Percentiles rank a stretch among this genome's conserved stretches.
Evolutionary conservation across 1,140 invertebrate genomes (phyloP).

Genomic region (Drosophila takahashii): DNA sequence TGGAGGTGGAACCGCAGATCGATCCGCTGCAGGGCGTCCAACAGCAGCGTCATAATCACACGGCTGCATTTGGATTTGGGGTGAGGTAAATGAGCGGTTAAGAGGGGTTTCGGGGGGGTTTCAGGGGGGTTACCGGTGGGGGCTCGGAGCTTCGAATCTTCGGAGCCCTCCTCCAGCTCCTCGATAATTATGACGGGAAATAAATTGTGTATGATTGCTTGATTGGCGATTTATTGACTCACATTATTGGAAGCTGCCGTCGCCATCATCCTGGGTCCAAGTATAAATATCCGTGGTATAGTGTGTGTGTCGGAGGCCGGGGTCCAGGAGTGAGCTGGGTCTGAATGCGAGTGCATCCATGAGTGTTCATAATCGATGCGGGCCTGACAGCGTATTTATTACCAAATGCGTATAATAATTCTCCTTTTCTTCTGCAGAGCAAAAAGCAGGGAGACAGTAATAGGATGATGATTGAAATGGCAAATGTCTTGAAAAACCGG

Average conservation of each 20-base stretch:
- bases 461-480: slow-evolving; percentile 68
- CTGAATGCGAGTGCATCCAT: slow-evolving; percentile 67
- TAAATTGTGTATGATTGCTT: slow-evolving; percentile 84
- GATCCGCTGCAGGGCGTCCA: slow-evolving; percentile 76
- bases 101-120: background rate
- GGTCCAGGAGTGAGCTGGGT: slow-evolving; percentile 13
- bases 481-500: slow-evolving; percentile 53
- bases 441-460: slow-evolving; percentile 26
- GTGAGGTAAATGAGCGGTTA: slow-evolving; percentile 23
- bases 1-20: slow-evolving; percentile 36
- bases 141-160: slow-evolving; percentile 9
- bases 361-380: slow-evolving; percentile 79
- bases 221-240: slow-evolving; percentile 84
- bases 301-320: slow-evolving; percentile 1
- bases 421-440: slow-evolving; percentile 24
- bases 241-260: slow-evolving; percentile 81
- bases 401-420: slow-evolving; percentile 70
- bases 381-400: slow-evolving; percentile 80
- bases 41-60: slow-evolving; percentile 81
- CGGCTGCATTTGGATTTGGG: slow-evolving; percentile 53
- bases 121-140: background rate
- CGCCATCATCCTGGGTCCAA: slow-evolving; percentile 33
- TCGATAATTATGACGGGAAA: slow-evolving; percentile 84
- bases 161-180: slow-evolving; percentile 37
- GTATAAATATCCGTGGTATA: background rate